Conservation (phyloP, 2,113 vertebrate species). For the Pithys albifrons region DNA sequence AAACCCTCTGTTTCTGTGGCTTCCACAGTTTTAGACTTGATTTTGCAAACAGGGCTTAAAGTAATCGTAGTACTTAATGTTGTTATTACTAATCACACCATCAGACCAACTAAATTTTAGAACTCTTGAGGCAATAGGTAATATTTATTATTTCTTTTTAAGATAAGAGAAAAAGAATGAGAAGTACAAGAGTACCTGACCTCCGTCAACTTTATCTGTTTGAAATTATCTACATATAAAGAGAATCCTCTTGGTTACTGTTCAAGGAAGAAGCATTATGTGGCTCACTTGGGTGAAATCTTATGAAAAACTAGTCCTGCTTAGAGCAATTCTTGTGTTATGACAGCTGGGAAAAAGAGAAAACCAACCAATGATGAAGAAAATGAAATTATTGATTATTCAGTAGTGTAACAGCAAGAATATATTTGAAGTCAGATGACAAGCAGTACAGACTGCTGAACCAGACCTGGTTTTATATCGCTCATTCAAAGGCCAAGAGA, state of each 20-base stretch:
- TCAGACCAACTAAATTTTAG: neutral
- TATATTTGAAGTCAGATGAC: neutral
- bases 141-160: neutral
- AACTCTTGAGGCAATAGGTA: neutral
- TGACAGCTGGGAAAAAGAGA: neutral
- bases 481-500: neutral
- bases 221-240: neutral
- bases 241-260: neutral
- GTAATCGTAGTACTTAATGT: neutral
- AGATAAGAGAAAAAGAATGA: neutral
- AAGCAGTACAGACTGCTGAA: neutral
- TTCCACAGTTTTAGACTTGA: neutral
- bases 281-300: neutral
- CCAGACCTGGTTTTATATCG: neutral
- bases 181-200: neutral
- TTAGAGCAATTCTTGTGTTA: neutral
- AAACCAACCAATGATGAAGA: neutral
- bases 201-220: neutral
- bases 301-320: neutral
- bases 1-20: neutral
- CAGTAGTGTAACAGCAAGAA: neutral
- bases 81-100: neutral
- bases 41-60: neutral
- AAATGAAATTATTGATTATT: conserved; percentile 35
- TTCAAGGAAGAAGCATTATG: neutral